Evolutionary conservation across 2,888 invertebrate species (phyloP).

Genomic region (Cheilosia scutellata): DNA sequence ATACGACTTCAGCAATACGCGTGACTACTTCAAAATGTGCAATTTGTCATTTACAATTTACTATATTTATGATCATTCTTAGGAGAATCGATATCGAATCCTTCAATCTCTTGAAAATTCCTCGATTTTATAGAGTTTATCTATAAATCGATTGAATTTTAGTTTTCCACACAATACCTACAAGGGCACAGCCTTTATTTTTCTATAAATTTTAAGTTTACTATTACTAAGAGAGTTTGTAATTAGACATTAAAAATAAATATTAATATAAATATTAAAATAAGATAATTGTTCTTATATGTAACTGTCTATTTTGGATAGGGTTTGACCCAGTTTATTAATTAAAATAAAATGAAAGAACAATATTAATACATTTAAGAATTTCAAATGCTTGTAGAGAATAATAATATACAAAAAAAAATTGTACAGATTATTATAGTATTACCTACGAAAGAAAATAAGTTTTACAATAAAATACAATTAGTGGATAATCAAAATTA

Average conservation of each 20-base stretch:
- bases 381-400: background rate
- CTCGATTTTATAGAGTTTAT: slow-evolving; percentile 37
- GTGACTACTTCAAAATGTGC: slow-evolving; percentile 7
- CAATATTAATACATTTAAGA: slow-evolving; percentile 8
- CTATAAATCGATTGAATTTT: slow-evolving; percentile 53
- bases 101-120: slow-evolving; percentile 19
- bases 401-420: background rate
- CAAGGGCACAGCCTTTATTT: slow-evolving; percentile 29
- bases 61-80: background rate
- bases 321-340: slow-evolving; percentile 63
- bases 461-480: slow-evolving; percentile 55
- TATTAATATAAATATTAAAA: slow-evolving; percentile 2
- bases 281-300: background rate
- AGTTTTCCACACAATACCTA: slow-evolving; percentile 22
- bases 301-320: background rate
- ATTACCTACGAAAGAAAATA: slow-evolving; percentile 16
- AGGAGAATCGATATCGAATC: slow-evolving; percentile 39
- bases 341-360: background rate
- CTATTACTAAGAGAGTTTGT: background rate
- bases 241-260: background rate
- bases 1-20: background rate
- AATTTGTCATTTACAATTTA: slow-evolving; percentile 17
- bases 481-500: slow-evolving; percentile 22
- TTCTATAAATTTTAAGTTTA: slow-evolving; percentile 1
- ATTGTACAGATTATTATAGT: slow-evolving; percentile 41